phyloP scores from a whole-genome alignment of 2,888 invertebrate species.

The Hydraecia micacea region DNA sequence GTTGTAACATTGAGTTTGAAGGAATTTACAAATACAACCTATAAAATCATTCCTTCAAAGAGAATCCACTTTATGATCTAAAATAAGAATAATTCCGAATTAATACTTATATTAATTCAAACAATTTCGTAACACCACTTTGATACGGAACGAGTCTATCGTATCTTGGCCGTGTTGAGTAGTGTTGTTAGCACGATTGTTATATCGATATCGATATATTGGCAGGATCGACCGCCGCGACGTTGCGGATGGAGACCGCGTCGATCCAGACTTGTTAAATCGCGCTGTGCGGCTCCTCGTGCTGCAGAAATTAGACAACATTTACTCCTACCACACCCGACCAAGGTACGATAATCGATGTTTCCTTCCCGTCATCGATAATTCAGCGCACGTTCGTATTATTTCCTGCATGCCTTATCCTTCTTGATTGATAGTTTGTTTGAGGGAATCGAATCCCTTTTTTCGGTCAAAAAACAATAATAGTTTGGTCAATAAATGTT shows the following conservation, averaged over 20 bases:
- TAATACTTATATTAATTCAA: neutral
- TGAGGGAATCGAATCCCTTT: constrained; percentile 27
- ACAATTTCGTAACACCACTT: constrained; percentile 37
- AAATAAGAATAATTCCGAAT: constrained; percentile 26
- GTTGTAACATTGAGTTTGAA: neutral
- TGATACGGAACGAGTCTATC: constrained; percentile 66
- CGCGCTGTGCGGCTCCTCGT: constrained; percentile 90
- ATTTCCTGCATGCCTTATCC: constrained; percentile 72
- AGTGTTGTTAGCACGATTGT: constrained; percentile 78
- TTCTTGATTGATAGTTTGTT: constrained; percentile 61
- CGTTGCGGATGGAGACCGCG: constrained; percentile 82
- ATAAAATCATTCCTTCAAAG: neutral
- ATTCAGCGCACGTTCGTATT: constrained; percentile 72
- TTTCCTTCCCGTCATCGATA: constrained; percentile 75
- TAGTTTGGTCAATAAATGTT: constrained; percentile 41
- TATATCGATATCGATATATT: constrained; percentile 87
- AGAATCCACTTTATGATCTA: neutral
- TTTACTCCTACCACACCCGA: constrained; percentile 90
- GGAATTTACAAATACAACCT: neutral
- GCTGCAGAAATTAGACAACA: constrained; percentile 90
- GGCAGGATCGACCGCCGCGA: constrained; percentile 90
- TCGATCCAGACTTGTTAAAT: constrained; percentile 89
- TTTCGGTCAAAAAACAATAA: constrained; percentile 29
- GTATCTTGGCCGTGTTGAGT: constrained; percentile 83
- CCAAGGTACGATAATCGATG: constrained; percentile 90